Base-by-base conservation (phyloP, 2,888 invertebrate species). In the Siphlonurus alternatus region DNA sequence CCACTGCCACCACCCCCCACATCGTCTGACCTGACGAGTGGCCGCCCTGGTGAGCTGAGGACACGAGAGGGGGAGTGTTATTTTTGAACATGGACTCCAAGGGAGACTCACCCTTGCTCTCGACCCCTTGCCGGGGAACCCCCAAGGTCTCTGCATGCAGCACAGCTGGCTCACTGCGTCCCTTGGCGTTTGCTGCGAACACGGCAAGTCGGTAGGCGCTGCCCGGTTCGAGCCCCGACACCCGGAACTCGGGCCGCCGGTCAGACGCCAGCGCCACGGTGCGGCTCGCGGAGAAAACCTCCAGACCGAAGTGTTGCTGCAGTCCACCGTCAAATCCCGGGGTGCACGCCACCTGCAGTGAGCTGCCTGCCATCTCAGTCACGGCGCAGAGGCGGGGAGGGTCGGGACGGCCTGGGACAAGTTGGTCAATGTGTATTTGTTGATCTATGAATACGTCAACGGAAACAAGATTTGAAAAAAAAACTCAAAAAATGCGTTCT, bases 251-350 rank as follows among this genome's bases (percentile, higher is more conserved):
- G 15, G 38, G 38, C 15, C 38, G 5, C 7, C 38, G 38, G 38
- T 38, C 38, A 38, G 38, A 38, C 15, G 38, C 38, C 15, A 38
- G 38, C 7, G 38, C 38, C 15, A 38, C 38, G 15, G 38, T 38
- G 15, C 38, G 38, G 15, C 38, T 38, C 15, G 38, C 38, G 15
- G 38, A 38, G 38, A 73, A 72, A 69, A 89, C 89, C 76, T 91
- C 90, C 68, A 91, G 78, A 64, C 90, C 79, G 76, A 91, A 92
- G 76, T 86, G 84, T 74, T 92, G 91, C 25, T 86, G 83, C 61
- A 89, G 79, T n/a, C 91, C 91, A 5, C 91, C 90, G 72, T 89
- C 89, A 72, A 84, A 83, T 61, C 91, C 89, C 0, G 90, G 85
- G 68, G 83, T 79, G 75, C 91, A 91, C 68, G 82, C 83, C 68